Base-by-base conservation (phyloP, 2,113 vertebrate genomes). In the Mellivora capensis region DNA sequence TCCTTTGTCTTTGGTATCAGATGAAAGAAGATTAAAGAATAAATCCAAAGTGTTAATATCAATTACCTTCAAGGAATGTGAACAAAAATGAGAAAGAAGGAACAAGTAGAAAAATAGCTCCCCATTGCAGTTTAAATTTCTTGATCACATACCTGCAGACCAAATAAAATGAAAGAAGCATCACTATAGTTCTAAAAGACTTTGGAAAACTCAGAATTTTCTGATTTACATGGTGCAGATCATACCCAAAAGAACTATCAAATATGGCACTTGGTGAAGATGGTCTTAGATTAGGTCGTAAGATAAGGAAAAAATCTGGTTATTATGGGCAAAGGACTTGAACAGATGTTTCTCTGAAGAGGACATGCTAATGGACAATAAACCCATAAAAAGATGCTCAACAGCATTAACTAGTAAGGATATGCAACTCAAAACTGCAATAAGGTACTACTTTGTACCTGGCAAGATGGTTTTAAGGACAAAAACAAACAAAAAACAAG, bases 41-140 rank as follows among this genome's bases (percentile, higher is more conserved):
- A 96, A 90, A 96, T 81, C 44, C 76, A 86, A 87, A 87, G 49
- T 96, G 77, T 93, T 97, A 95, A 87, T 91, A 96, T 96, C 95
- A 97, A 83, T 96, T 98, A 91, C 34, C 77, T 88, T 95, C 80
- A 59, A 83, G 44, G 90, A 96, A 94, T 54, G 21, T 34, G 20
- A 94, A 81, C 54, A 90, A 91, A 91, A 93, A 95, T 57, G 90
- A 89, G n/a, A 39, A 92, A 77, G 44, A 97, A 80, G 52, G 52
- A 91, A 71, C 0, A 6, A 93, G 57, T 17, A 80, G 67, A 98
- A 76, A 95, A 96, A 95, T 34, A 64, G 87, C 29, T 96, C 81
- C 93, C 94, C 20, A 1, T 12, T 59, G 92, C 14, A 88, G 18
- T 62, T 97, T 95, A 94, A 91, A 98, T 94, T 88, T 97, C 92